A percentile compares a stretch with the other conserved stretches of the same genome.
phyloP scores from a whole-genome alignment of 2,888 invertebrate genomes.

The Pteria penguin region DNA sequence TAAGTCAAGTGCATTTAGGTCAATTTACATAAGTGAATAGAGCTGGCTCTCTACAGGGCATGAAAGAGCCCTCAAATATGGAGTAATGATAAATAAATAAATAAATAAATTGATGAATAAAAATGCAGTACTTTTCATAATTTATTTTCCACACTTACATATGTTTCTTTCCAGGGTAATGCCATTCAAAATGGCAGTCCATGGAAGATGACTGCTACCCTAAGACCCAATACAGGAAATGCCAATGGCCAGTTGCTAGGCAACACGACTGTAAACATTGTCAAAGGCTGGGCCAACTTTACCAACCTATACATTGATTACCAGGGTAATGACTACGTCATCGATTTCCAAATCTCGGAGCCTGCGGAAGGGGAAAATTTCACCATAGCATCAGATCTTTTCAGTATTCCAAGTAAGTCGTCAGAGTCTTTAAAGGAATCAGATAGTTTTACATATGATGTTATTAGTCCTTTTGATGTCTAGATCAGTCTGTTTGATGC shows the following conservation, averaged over 20 bases:
- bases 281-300: slow-evolving; percentile 74
- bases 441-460: too few species aligned
- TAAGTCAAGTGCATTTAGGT: too few species aligned
- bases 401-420: slow-evolving; percentile 42
- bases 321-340: slow-evolving; percentile 64
- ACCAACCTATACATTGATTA: slow-evolving; percentile 68
- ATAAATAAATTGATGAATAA: too few species aligned
- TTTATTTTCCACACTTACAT: too few species aligned
- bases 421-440: too few species aligned
- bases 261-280: slow-evolving; percentile 56
- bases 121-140: too few species aligned
- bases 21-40: too few species aligned
- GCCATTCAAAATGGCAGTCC: slow-evolving; percentile 46
- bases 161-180: slow-evolving; percentile 21
- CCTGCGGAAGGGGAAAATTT: slow-evolving; percentile 62
- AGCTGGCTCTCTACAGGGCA: too few species aligned
- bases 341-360: slow-evolving; percentile 62
- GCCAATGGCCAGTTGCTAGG: slow-evolving; percentile 62
- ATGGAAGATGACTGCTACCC: slow-evolving; percentile 70
- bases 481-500: too few species aligned
- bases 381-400: slow-evolving; percentile 47
- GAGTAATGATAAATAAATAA: too few species aligned
- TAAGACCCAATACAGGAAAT: slow-evolving; percentile 59
- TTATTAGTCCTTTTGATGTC: too few species aligned
- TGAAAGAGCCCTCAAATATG: too few species aligned